Evolutionary conservation across 2,888 invertebrate genomes (phyloP), one percentile per base, ranked within the genome.

Genomic region (Helobdella robusta): DNA sequence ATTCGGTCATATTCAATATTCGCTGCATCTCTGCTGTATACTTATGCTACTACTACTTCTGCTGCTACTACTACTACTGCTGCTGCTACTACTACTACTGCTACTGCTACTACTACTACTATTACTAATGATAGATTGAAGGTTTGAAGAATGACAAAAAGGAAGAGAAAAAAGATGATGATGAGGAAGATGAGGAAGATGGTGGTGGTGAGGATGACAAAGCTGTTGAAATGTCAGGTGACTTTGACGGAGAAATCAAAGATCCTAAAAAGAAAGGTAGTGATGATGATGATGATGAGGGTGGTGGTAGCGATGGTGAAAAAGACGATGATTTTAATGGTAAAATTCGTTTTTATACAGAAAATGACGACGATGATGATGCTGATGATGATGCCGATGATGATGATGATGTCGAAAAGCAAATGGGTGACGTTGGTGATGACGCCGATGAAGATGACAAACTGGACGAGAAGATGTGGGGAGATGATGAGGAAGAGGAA

Each of bases 371-470:
- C 18, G 72, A 73, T 15, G 72, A 74, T 0, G 59, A 65, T 18
- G 84, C 86, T 28, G 84, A 84, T 0, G 76, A 77, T 71, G 75
- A 77, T 71, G 84, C 82, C 18, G 80, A 82, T 0, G 82, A 83
- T 0, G 82, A 83, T 62, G 40, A 68, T 15, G 70, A 95, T 72
- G 82, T 88, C 2, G 93, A 95, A 71, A 93, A 95, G 77, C 88
- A 95, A 83, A 93, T 97, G 91, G 97, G 94, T 28, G 91, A 97
- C 66, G 89, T 89, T 0, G 90, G 88, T 69, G 86, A 87, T 20
- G 73, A 76, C n/a, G n/a, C n/a, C 34, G 73, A 77, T 25, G 50
- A 62, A 15, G 72, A 71, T 32, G 78, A 79, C 64, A 76, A 74
- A 59, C 73, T 80, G 25, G 80, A 80, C 72, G 78, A 80, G 67